These are phyloP conservation scores for Rhopalosiphum nymphaeae DNA, from an alignment of 2,888 invertebrate genomes.

Conservation along the genomic window DNA sequence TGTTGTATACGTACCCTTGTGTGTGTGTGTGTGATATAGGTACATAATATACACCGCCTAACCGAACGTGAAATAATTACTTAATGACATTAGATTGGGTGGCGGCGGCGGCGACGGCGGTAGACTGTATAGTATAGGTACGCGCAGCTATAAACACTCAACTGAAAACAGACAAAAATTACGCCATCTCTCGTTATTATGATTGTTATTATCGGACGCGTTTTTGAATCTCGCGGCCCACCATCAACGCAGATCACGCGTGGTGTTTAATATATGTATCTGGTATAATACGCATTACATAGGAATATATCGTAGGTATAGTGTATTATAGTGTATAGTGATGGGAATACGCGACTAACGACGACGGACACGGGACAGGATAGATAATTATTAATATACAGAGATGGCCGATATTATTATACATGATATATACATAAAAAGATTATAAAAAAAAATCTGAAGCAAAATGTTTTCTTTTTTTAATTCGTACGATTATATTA, in stretches of 20 bases:
- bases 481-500: not conserved
- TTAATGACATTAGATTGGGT: constrained; percentile 60
- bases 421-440: not conserved
- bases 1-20: constrained; percentile 1
- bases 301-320: not conserved
- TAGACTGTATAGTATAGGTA: not conserved
- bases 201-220: not conserved
- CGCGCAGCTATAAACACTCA: not conserved
- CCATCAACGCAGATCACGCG: not conserved
- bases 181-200: not conserved
- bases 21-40: not conserved
- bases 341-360: not conserved
- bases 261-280: not conserved
- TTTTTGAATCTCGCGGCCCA: not conserved
- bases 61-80: constrained; percentile 60
- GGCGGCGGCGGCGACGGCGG: not conserved
- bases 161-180: constrained; percentile 8
- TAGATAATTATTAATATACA: not conserved
- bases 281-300: not conserved
- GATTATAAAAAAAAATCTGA: not conserved
- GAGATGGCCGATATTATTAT: not conserved
- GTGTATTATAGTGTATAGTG: not conserved
- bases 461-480: not conserved
- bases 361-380: not conserved
- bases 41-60: not conserved